These are phyloP conservation scores for Epinotia ramella DNA, from an alignment of 2,888 invertebrate species.

Conservation along the genomic window DNA sequence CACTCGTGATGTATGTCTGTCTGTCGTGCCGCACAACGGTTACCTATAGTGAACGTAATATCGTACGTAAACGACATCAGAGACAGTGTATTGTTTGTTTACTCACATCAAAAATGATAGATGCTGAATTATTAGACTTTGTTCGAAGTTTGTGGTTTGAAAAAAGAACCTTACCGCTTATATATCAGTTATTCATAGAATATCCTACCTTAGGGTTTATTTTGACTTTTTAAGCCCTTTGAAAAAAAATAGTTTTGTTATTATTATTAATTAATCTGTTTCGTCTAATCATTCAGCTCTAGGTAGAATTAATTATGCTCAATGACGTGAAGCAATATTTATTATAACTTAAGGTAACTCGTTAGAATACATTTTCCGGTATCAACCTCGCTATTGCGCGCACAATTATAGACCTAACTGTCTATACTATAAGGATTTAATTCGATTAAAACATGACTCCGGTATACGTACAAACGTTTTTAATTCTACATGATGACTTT, in stretches of 20 bases:
- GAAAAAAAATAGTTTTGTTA: too few species aligned
- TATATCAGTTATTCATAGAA: not conserved
- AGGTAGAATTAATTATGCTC: conserved; percentile 35
- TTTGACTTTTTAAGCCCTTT: not conserved
- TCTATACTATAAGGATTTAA: conserved; percentile 24
- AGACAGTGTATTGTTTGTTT: conserved; percentile 10
- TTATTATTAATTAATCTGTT: not conserved
- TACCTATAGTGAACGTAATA: conserved; percentile 29
- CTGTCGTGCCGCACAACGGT: conserved; percentile 8
- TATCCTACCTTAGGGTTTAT: not conserved
- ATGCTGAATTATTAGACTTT: conserved; percentile 29
- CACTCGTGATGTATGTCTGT: not conserved
- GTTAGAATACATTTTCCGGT: conserved; percentile 21
- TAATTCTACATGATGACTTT: conserved; percentile 8
- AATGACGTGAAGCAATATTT: conserved; percentile 43
- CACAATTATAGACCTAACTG: conserved; percentile 35
- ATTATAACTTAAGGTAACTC: conserved; percentile 39
- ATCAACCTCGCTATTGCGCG: conserved; percentile 25
- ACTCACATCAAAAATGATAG: conserved; percentile 10
- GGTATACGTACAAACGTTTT: conserved; percentile 22
- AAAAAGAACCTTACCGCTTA: not conserved
- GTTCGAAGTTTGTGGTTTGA: not conserved
- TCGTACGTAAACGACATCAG: conserved; percentile 9
- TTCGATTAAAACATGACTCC: conserved; percentile 31
- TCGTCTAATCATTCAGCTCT: conserved; percentile 28